Evolutionary conservation across 30 jellyfish, hydroid and myxozoan genomes (phyloP).

Genomic region (Morbakka virulenta): DNA sequence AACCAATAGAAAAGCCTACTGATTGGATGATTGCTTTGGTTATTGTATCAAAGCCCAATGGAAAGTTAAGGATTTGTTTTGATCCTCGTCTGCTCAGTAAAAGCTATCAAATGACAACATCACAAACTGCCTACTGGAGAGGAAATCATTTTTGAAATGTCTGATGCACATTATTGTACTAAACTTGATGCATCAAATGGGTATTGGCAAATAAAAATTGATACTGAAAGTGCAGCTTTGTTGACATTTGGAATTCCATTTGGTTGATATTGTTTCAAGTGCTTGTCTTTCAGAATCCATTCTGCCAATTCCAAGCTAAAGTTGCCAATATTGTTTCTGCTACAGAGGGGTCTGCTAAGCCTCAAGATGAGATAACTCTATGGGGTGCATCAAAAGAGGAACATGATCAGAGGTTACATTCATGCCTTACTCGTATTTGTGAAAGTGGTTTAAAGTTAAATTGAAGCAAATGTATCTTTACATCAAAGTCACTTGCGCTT

Average conservation of each 20-base stretch:
- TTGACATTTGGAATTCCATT: conserved; percentile 67
- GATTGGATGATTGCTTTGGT: conserved; percentile 79
- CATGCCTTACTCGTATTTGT: too few relatives aligned
- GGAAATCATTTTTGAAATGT: conserved; percentile 53
- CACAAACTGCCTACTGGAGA: too few relatives aligned
- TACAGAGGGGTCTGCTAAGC: conserved; percentile 37
- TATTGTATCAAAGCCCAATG: conserved; percentile 44
- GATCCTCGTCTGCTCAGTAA: conserved; percentile 76
- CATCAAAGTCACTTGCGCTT: too few relatives aligned
- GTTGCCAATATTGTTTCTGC: conserved; percentile 42
- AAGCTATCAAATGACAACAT: too few relatives aligned
- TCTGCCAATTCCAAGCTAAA: conserved; percentile 49
- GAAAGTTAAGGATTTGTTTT: too few relatives aligned
- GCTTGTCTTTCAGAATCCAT: conserved; percentile 70
- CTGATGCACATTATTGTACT: conserved; percentile 70
- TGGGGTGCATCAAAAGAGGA: too few relatives aligned
- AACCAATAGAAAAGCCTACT: conserved; percentile 60
- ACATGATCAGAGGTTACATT: too few relatives aligned
- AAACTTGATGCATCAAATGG: conserved; percentile 67
- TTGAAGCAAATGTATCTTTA: too few relatives aligned
- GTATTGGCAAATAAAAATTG: conserved; percentile 61
- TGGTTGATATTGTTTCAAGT: conserved; percentile 65
- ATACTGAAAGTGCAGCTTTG: conserved; percentile 35
- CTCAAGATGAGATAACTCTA: too few relatives aligned
- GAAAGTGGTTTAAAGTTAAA: too few relatives aligned